phyloP scores from a whole-genome alignment of 2,797 vertebrate species.

The Acipenser oxyrinchus region DNA sequence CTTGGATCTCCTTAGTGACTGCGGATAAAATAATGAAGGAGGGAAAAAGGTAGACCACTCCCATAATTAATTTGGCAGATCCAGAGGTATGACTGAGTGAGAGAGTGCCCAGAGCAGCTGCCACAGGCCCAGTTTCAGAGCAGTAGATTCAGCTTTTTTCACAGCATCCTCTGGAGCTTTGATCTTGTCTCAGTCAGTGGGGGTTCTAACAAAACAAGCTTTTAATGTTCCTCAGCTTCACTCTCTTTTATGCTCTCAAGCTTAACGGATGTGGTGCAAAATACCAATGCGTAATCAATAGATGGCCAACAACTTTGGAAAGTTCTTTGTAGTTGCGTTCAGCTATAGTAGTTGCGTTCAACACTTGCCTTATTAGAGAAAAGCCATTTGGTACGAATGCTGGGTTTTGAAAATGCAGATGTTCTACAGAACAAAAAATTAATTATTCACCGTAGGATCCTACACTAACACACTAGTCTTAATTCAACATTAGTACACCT shows the following conservation, averaged over 20 bases:
- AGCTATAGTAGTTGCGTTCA: slow-evolving; percentile 29
- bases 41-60: slow-evolving; percentile 54
- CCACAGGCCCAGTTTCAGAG: slow-evolving; percentile 69
- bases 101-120: slow-evolving; percentile 68
- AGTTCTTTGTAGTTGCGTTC: slow-evolving; percentile 21
- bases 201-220: slow-evolving; percentile 85
- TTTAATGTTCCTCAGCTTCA: slow-evolving; percentile 81
- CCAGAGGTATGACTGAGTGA: slow-evolving; percentile 59
- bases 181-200: slow-evolving; percentile 83
- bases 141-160: slow-evolving; percentile 67
- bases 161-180: slow-evolving; percentile 84
- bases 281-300: slow-evolving; percentile 57
- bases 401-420: background rate
- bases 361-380: slow-evolving; percentile 11
- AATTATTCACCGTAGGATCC: no score
- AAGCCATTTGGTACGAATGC: background rate
- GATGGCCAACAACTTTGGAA: slow-evolving; percentile 45
- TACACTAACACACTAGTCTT: no score
- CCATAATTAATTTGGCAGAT: slow-evolving; percentile 61
- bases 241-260: slow-evolving; percentile 55
- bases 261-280: slow-evolving; percentile 61
- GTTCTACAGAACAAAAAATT: background rate
- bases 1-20: slow-evolving; percentile 80
- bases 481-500: no score
- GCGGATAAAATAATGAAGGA: slow-evolving; percentile 75